These are phyloP conservation scores for Serripes groenlandicus DNA, from an alignment of 2,888 invertebrate genomes.

Conservation along the genomic window DNA sequence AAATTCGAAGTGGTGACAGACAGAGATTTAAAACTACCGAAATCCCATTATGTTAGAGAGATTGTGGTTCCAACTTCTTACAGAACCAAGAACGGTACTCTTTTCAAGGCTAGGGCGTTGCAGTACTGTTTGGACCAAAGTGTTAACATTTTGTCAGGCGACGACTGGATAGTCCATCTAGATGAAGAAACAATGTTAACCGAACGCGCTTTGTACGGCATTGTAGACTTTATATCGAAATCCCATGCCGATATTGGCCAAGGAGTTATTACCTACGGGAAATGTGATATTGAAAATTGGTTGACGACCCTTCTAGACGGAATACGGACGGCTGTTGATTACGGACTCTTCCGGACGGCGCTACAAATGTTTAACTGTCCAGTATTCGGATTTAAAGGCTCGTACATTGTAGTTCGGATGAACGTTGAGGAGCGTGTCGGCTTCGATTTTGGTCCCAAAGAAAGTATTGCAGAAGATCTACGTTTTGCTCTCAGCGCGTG, in stretches of 20 bases:
- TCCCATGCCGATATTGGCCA: constrained; percentile 65
- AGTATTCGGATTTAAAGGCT: constrained; percentile 68
- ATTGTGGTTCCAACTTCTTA: constrained; percentile 65
- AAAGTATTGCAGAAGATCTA: constrained; percentile 69
- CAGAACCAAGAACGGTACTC: constrained; percentile 54
- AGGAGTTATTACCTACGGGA: constrained; percentile 68
- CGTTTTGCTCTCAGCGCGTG: constrained; percentile 67
- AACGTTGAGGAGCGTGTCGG: constrained; percentile 64
- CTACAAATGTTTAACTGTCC: constrained; percentile 62
- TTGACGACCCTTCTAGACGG: constrained; percentile 66
- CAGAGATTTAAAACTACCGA: constrained; percentile 58
- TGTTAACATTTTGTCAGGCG: constrained; percentile 63
- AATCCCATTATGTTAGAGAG: constrained; percentile 58
- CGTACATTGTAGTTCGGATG: constrained; percentile 65
- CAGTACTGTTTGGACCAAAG: constrained; percentile 67
- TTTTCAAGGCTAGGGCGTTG: constrained; percentile 69
- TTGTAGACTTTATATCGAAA: constrained; percentile 65
- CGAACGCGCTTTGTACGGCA: constrained; percentile 59
- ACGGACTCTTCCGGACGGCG: constrained; percentile 67
- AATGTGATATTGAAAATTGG: constrained; percentile 70
- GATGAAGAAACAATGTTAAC: constrained; percentile 71
- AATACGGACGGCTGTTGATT: constrained; percentile 65
- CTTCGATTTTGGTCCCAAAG: constrained; percentile 70
- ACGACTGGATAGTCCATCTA: constrained; percentile 69
- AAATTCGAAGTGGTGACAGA: constrained; percentile 72